Conservation (phyloP, 2,797 vertebrate species). For the Sparus aurata region DNA sequence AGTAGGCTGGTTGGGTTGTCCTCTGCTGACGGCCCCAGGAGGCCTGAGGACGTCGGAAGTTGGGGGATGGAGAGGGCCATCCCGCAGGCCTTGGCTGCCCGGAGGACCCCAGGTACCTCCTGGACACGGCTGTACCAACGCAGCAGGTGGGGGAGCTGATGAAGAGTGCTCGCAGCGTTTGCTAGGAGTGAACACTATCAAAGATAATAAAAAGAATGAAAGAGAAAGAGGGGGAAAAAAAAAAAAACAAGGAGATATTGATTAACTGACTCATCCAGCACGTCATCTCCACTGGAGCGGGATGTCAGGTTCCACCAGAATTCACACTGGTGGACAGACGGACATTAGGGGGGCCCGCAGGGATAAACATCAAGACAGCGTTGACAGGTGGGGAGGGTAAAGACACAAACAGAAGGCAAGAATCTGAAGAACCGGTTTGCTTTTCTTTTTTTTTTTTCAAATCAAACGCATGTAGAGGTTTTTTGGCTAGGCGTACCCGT, state of each 20-base stretch:
- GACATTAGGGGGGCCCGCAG: constrained; percentile 10
- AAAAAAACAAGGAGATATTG: constrained; percentile 44
- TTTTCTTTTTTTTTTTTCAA: no score
- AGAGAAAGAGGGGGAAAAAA: background rate
- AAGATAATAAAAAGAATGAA: constrained; percentile 31
- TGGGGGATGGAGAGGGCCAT: constrained; percentile 82
- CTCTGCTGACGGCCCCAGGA: constrained; percentile 32
- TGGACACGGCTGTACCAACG: constrained; percentile 92
- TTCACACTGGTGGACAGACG: constrained; percentile 39
- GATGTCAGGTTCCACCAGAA: constrained; percentile 50
- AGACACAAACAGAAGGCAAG: constrained; percentile 54
- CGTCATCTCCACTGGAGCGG: constrained; percentile 58
- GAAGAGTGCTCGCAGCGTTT: constrained; percentile 69
- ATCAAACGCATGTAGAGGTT: no score
- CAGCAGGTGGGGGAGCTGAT: constrained; percentile 88
- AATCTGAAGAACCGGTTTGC: no score
- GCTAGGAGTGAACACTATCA: constrained; percentile 86
- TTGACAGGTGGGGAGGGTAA: constrained; percentile 30
- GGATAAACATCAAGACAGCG: constrained; percentile 54
- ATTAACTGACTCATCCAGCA: constrained; percentile 63
- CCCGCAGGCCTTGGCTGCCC: constrained; percentile 87
- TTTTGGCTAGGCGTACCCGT: no score
- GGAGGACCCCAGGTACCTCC: constrained; percentile 89
- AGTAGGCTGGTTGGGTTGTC: constrained; percentile 9
- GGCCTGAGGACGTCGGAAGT: constrained; percentile 3